Percentiles rank a stretch among this genome's conserved stretches.
phyloP scores from a whole-genome alignment of 1,140 invertebrate species.

The Pseudomyrmex sp. region DNA sequence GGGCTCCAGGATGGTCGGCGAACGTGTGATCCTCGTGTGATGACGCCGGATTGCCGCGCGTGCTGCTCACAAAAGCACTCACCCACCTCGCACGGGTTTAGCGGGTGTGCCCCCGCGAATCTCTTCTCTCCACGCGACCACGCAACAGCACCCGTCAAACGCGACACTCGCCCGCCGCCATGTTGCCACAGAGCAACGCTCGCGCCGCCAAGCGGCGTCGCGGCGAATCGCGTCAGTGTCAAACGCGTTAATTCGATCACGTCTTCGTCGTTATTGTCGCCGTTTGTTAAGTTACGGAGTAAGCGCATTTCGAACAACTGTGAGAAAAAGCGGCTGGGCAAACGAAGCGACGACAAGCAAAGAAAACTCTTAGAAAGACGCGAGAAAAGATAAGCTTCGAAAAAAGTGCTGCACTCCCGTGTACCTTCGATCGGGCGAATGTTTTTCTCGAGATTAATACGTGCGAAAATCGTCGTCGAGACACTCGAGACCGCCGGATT shows the following conservation, averaged over 20 bases:
- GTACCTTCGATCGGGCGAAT: not conserved
- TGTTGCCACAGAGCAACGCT: constrained; percentile 62
- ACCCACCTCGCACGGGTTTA: constrained; percentile 63
- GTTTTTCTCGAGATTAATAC: not conserved
- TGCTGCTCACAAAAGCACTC: constrained; percentile 37
- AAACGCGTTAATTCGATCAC: constrained; percentile 3
- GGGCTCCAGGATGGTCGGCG: constrained; percentile 54
- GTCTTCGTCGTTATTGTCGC: not conserved
- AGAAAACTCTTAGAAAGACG: not conserved
- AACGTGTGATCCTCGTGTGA: not conserved
- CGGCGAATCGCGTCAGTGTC: not conserved
- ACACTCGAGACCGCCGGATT: too few species aligned
- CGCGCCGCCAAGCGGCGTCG: not conserved
- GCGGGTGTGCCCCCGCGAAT: constrained; percentile 67
- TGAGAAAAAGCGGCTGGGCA: too few species aligned
- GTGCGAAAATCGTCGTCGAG: too few species aligned
- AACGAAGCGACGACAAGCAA: not conserved
- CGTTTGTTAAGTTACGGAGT: too few species aligned
- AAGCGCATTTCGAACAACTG: too few species aligned
- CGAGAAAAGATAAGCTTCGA: too few species aligned
- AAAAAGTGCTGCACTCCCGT: not conserved
- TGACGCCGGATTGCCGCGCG: constrained; percentile 31
- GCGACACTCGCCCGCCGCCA: constrained; percentile 75
- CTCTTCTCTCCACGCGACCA: constrained; percentile 66
- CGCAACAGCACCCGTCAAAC: constrained; percentile 75